A percentile compares a stretch with the other conserved stretches of the same genome.
These are phyloP conservation scores for Xanthorhoe spadicearia DNA, from an alignment of 2,888 invertebrate genomes.

Conservation along the genomic window DNA sequence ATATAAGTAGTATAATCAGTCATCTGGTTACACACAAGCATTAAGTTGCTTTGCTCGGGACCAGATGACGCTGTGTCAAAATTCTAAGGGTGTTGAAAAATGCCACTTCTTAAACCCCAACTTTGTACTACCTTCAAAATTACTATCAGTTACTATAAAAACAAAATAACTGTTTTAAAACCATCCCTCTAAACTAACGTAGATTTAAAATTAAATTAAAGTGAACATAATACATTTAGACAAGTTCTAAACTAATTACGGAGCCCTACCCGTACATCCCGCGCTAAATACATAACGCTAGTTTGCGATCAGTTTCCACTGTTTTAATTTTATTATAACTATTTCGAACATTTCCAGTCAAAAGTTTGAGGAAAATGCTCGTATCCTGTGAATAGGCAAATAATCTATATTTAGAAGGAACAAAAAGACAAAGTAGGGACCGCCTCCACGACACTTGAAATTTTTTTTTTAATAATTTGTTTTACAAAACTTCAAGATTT, in stretches of 20 bases:
- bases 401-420: neutral
- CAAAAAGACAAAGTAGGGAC: neutral
- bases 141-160: neutral
- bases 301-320: slow-evolving; percentile 35
- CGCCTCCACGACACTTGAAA: too few relatives aligned
- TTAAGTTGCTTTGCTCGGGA: too few relatives aligned
- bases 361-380: slow-evolving; percentile 14
- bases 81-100: too few relatives aligned
- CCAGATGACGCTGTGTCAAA: too few relatives aligned
- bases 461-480: too few relatives aligned
- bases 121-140: too few relatives aligned
- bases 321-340: slow-evolving; percentile 40
- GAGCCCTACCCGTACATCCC: slow-evolving; percentile 24
- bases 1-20: too few relatives aligned
- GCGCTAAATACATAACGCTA: slow-evolving; percentile 39
- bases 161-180: neutral
- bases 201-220: slow-evolving; percentile 28
- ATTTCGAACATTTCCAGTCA: slow-evolving; percentile 18
- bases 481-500: too few relatives aligned
- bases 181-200: neutral
- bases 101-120: too few relatives aligned
- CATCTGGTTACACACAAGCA: too few relatives aligned
- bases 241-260: slow-evolving; percentile 32
- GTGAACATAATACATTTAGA: slow-evolving; percentile 16
- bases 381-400: slow-evolving; percentile 6